Evolutionary conservation across 2,888 invertebrate genomes (phyloP).

Genomic region (Lasioglossum marginatum): DNA sequence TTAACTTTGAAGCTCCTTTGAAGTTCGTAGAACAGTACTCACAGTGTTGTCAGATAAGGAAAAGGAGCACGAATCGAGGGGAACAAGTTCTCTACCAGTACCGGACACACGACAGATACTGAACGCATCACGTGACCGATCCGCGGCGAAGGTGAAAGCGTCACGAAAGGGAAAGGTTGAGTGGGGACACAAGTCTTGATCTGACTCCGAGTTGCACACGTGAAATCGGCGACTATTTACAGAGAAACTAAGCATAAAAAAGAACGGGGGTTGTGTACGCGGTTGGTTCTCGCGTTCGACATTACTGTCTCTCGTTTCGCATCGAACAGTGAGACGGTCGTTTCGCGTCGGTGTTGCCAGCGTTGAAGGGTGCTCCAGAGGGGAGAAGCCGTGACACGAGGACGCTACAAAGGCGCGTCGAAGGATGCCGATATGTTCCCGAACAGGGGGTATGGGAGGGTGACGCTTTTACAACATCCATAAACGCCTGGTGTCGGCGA

Average conservation of each 20-base stretch:
- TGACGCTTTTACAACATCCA: slow-evolving; percentile 61
- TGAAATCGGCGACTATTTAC: neutral
- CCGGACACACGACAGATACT: no score
- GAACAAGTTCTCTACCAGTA: no score
- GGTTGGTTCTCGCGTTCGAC: neutral
- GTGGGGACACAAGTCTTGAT: no score
- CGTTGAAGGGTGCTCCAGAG: slow-evolving; percentile 13
- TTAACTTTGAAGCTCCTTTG: no score
- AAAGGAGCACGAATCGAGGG: no score
- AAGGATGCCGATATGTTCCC: slow-evolving; percentile 38
- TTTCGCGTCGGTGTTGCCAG: slow-evolving; percentile 16
- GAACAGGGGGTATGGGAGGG: slow-evolving; percentile 27
- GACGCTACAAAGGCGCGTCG: slow-evolving; percentile 42
- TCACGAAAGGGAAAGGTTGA: no score
- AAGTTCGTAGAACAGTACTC: no score
- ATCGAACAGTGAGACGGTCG: slow-evolving; percentile 11
- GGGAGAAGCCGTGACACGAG: slow-evolving; percentile 29
- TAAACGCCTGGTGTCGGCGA: slow-evolving; percentile 57
- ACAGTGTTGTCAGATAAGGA: no score
- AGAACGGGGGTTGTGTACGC: neutral
- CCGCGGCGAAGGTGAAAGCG: no score
- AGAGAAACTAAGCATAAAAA: neutral
- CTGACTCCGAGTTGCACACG: neutral
- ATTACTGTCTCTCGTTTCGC: slow-evolving; percentile 14
- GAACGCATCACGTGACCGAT: no score